These are phyloP conservation scores for Lysiphlebus fabarum DNA, from an alignment of 1,140 invertebrate species.

Conservation along the genomic window DNA sequence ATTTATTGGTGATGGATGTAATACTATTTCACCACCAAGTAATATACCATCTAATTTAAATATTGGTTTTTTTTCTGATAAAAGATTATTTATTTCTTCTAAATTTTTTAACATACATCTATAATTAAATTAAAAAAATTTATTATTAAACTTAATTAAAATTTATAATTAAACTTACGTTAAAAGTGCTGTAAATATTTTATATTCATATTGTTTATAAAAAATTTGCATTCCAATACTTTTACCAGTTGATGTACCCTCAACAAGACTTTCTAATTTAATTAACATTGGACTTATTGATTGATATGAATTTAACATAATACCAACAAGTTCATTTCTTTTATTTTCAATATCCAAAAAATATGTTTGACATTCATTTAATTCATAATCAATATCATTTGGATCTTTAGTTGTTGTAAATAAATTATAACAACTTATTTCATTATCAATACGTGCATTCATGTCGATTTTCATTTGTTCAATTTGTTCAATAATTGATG, in stretches of 20 bases:
- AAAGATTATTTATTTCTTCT: slow-evolving; percentile 63
- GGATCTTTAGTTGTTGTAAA: slow-evolving; percentile 49
- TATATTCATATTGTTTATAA: slow-evolving; percentile 69
- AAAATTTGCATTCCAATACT: slow-evolving; percentile 65
- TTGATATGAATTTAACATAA: slow-evolving; percentile 68
- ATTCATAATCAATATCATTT: slow-evolving; percentile 24
- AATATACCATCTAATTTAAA: slow-evolving; percentile 78
- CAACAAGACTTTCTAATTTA: slow-evolving; percentile 75
- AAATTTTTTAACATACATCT: slow-evolving; percentile 70
- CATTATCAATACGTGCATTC: slow-evolving; percentile 56
- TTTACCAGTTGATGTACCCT: slow-evolving; percentile 64
- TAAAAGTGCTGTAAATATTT: slow-evolving; percentile 62
- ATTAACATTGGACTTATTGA: slow-evolving; percentile 72
- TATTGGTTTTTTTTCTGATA: slow-evolving; percentile 61
- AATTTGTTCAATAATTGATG: slow-evolving; percentile 68
- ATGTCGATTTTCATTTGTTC: slow-evolving; percentile 75
- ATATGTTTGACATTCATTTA: slow-evolving; percentile 59
- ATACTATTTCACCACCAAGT: slow-evolving; percentile 67
- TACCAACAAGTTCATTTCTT: slow-evolving; percentile 63
- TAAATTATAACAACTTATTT: slow-evolving; percentile 60
- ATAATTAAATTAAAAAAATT: no score
- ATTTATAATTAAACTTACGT: slow-evolving; percentile 49
- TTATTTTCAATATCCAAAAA: slow-evolving; percentile 67
- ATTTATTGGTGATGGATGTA: slow-evolving; percentile 70
- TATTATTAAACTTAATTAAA: no score